A percentile compares a stretch with the other conserved stretches of the same genome.
These are phyloP conservation scores for Nebria brevicollis DNA, from an alignment of 2,888 invertebrate species.

Conservation along the genomic window DNA sequence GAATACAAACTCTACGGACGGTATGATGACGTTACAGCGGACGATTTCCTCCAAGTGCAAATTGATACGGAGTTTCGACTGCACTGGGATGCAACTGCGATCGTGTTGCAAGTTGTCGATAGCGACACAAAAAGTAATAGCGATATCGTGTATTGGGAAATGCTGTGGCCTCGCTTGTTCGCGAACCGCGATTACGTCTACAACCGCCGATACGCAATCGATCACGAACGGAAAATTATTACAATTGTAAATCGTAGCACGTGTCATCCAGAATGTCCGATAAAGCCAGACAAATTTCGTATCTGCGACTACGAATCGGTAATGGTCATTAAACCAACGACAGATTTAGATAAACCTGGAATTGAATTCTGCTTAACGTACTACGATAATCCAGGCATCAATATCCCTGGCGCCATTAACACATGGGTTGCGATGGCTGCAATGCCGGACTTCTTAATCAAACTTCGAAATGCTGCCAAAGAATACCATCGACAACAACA, in stretches of 20 bases:
- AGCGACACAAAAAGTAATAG: constrained; percentile 71
- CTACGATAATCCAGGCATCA: constrained; percentile 86
- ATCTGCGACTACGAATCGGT: constrained; percentile 87
- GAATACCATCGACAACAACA: constrained; percentile 67
- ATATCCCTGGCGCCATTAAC: constrained; percentile 76
- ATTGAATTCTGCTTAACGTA: constrained; percentile 87
- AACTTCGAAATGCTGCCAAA: constrained; percentile 75
- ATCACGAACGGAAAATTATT: constrained; percentile 68
- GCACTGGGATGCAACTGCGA: constrained; percentile 83
- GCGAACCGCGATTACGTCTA: constrained; percentile 89
- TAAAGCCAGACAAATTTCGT: constrained; percentile 74
- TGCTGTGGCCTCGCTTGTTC: constrained; percentile 87
- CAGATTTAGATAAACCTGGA: constrained; percentile 70
- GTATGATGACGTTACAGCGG: constrained; percentile 80
- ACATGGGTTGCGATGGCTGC: constrained; percentile 81
- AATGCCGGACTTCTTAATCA: constrained; percentile 79
- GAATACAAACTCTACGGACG: constrained; percentile 89
- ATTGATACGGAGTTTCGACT: constrained; percentile 81
- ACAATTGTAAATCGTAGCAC: constrained; percentile 76
- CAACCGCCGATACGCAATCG: constrained; percentile 73
- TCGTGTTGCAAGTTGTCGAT: constrained; percentile 77
- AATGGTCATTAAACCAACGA: constrained; percentile 82
- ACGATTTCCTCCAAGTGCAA: constrained; percentile 84
- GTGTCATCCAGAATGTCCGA: constrained; percentile 76
- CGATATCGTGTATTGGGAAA: constrained; percentile 88